phyloP scores from a whole-genome alignment of 2,797 vertebrate species.

The Merluccius polli region DNA sequence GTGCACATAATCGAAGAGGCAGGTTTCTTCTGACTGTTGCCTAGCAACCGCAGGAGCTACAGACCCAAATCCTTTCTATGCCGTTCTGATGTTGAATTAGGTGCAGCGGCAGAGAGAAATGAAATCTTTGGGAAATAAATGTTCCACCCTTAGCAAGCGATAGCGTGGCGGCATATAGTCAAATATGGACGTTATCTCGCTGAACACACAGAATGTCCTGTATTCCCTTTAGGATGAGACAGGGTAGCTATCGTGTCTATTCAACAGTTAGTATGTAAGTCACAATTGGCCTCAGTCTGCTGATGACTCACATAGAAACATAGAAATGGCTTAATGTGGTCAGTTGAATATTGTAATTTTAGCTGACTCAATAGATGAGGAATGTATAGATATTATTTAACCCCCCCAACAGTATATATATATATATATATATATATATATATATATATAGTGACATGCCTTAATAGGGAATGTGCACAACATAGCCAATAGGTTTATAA shows the following conservation, averaged over 20 bases:
- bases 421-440: too few relatives aligned
- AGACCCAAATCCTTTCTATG: constrained; percentile 71
- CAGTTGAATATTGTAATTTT: too few relatives aligned
- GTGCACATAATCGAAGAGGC: constrained; percentile 65
- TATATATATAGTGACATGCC: background rate
- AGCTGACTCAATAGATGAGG: too few relatives aligned
- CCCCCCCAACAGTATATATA: too few relatives aligned
- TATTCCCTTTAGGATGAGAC: background rate
- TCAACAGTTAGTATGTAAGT: background rate
- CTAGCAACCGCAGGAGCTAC: constrained; percentile 73
- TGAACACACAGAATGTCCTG: background rate
- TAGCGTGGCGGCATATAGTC: constrained; percentile 24
- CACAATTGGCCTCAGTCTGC: background rate
- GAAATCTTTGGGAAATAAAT: constrained; percentile 54
- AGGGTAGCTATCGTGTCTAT: background rate
- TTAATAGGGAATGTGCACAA: too few relatives aligned
- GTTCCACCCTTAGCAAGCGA: constrained; percentile 25
- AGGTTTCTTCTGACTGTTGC: constrained; percentile 78
- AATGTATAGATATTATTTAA: too few relatives aligned
- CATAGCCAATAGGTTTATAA: too few relatives aligned
- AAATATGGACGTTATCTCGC: constrained; percentile 29
- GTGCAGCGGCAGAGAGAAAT: constrained; percentile 46
- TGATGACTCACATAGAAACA: background rate
- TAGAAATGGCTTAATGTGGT: background rate
- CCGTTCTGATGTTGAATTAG: constrained; percentile 71